Percentiles rank a stretch among this genome's conserved stretches.
Evolutionary conservation across 2,113 vertebrate genomes (phyloP).

Genomic region (Hemicordylus capensis): DNA sequence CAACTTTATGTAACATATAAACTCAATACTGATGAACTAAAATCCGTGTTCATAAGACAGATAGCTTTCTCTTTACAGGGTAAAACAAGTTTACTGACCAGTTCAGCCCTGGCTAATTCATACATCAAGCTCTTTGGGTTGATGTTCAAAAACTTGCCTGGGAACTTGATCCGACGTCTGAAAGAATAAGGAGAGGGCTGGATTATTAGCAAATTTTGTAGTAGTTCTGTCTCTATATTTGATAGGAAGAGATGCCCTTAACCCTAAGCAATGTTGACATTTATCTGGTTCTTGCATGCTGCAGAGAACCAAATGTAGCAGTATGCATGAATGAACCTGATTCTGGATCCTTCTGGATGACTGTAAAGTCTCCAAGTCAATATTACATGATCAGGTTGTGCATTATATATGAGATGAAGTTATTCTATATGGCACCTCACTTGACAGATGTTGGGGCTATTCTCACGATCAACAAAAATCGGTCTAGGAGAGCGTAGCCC

Average conservation of each 20-base stretch:
- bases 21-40: neutral
- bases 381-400: neutral
- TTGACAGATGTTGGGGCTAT: too few relatives aligned
- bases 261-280: too few relatives aligned
- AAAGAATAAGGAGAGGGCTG: neutral
- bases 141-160: conserved; percentile 28
- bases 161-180: neutral
- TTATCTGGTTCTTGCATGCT: neutral
- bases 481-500: too few relatives aligned
- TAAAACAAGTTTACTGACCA: conserved; percentile 29
- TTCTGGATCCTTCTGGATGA: too few relatives aligned
- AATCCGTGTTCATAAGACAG: neutral
- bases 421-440: too few relatives aligned
- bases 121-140: conserved; percentile 34
- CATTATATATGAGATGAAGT: neutral
- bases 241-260: neutral
- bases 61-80: conserved; percentile 9
- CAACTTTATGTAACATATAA: neutral
- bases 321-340: neutral
- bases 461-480: too few relatives aligned
- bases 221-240: neutral
- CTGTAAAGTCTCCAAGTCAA: too few relatives aligned
- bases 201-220: neutral
- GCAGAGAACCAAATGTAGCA: neutral
- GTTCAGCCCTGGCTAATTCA: conserved; percentile 32